A percentile compares a stretch with the other conserved stretches of the same genome.
phyloP scores from a whole-genome alignment of 2,113 vertebrate species.

The Sphyrna mokarran region DNA sequence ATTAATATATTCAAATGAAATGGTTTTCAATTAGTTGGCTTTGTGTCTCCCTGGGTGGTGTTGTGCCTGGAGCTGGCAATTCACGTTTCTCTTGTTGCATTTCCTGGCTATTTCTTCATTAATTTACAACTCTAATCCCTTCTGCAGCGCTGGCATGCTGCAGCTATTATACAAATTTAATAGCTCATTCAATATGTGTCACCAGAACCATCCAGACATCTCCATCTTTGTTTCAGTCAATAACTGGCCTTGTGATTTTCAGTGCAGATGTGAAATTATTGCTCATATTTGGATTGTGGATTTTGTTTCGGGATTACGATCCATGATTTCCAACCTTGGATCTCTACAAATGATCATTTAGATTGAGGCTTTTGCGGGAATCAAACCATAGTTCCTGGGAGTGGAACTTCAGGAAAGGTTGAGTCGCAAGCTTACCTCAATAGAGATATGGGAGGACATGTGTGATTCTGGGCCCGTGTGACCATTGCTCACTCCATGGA shows the following conservation, averaged over 20 bases:
- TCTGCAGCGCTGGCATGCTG: background rate
- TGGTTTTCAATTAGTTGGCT: background rate
- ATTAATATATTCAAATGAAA: conserved; percentile 35
- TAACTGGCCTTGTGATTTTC: background rate
- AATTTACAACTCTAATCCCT: background rate
- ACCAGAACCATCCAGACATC: background rate
- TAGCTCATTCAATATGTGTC: background rate
- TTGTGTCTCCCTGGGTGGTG: background rate
- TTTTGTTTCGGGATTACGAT: background rate
- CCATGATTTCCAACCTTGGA: background rate
- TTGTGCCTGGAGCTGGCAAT: background rate
- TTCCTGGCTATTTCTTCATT: background rate
- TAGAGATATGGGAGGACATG: background rate
- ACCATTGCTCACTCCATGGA: background rate
- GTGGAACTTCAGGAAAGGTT: background rate
- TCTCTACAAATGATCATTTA: background rate
- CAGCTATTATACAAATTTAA: background rate
- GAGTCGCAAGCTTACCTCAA: background rate
- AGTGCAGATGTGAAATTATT: background rate
- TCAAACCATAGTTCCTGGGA: background rate
- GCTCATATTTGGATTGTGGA: background rate
- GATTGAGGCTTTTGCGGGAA: background rate
- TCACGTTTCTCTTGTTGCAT: background rate
- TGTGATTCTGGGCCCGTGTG: background rate
- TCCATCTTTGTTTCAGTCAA: background rate